Base-by-base conservation (phyloP, 2,113 vertebrate genomes). In the Crotalus viridis region DNA sequence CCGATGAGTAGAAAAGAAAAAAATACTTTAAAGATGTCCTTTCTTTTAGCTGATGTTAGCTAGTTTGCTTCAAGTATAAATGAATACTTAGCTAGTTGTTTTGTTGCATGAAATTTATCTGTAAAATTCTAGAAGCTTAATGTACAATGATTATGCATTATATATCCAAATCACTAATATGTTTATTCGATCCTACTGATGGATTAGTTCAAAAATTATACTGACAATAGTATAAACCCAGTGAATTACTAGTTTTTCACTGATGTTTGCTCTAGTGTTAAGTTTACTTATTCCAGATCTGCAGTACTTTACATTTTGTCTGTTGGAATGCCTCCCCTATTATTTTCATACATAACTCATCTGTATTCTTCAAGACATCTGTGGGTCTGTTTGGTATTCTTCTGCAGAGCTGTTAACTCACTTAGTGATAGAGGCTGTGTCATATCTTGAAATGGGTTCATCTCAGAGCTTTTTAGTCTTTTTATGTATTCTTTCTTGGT, bases 11-110 rank as follows among this genome's bases (percentile, higher is more conserved):
- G 92, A 91, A 93, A 94, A 95, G 94, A 51, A 57, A 15, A 54
- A 96, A 94, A 0, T 85, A 94, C 93, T 94, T 94, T 92, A 33
- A 48, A 86, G 3, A 87, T 92, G 43, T 33, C 89, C 52, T 95
- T 69, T 91, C 74, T 7, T 92, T 39, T 56, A 93, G 93, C 94
- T 93, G 10, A 33, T 93, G 43, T 59, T 85, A 89, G 94, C 10
- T 57, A 33, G 28, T 0, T 8, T 52, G 10, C 91, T 89, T 94
- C 8, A 15, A 19, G 56, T 54, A 95, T 48, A 89, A 51, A 81
- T 33, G 61, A 48, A 39, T 28, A 24, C 46, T 81, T 92, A 55
- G 52, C 52, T 46, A 69, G 26, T 61, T 33, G 81, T 21, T 22
- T 87, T 87, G 22, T 74, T 52, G 33, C 55, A 21, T 81, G 39